Conservation (phyloP, 2,113 vertebrate genomes). For the Brevimyrus niger region DNA sequence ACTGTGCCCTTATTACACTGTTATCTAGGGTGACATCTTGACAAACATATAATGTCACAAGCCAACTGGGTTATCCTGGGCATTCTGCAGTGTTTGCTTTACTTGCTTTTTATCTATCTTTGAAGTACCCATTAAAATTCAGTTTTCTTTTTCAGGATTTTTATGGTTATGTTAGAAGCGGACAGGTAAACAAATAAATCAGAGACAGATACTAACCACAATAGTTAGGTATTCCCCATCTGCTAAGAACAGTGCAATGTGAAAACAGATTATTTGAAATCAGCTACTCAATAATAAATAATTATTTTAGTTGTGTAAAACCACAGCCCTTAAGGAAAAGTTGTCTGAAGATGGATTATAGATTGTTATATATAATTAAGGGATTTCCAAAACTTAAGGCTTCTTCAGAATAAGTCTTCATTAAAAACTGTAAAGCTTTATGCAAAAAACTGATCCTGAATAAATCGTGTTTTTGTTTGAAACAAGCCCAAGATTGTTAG, state of each 20-base stretch:
- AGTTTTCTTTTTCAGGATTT: background rate
- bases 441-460: background rate
- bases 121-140: background rate
- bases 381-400: background rate
- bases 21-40: background rate
- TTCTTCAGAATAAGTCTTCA: background rate
- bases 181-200: background rate
- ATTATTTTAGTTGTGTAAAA: background rate
- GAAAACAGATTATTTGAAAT: background rate
- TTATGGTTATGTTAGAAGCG: background rate
- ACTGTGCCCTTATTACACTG: background rate
- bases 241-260: background rate
- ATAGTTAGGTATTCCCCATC: background rate
- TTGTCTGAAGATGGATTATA: background rate
- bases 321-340: background rate
- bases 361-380: background rate
- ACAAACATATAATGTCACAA: background rate
- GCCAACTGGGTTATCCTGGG: background rate
- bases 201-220: background rate
- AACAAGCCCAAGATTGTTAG: background rate
- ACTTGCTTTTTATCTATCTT: background rate
- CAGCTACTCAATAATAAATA: background rate
- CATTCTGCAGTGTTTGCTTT: background rate
- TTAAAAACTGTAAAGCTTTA: background rate
- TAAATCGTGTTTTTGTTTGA: background rate